Conservation (phyloP, 2,888 invertebrate genomes). For the Lomographa bimaculata region DNA sequence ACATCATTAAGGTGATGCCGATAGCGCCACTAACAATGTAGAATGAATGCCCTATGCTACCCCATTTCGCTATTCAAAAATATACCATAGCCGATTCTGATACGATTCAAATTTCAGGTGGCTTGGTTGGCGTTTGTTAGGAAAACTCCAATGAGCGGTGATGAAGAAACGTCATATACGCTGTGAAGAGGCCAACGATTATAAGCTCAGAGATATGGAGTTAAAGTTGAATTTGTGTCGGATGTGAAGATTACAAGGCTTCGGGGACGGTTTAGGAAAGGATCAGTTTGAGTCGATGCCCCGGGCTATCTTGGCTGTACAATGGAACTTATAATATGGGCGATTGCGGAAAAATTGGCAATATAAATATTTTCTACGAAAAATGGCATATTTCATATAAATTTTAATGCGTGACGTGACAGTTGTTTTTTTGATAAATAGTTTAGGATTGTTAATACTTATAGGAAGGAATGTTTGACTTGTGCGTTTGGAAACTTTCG, state of each 20-base stretch:
- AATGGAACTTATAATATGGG: slow-evolving; percentile 76
- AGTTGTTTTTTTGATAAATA: too few relatives aligned
- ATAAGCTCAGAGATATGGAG: slow-evolving; percentile 52
- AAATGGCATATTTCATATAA: slow-evolving; percentile 2
- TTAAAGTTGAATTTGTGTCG: slow-evolving; percentile 56
- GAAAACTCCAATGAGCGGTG: slow-evolving; percentile 38
- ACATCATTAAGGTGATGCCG: slow-evolving; percentile 84
- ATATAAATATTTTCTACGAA: slow-evolving; percentile 42
- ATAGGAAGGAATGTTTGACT: too few relatives aligned
- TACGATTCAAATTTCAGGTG: slow-evolving; percentile 39
- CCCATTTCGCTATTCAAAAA: slow-evolving; percentile 37
- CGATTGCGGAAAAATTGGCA: slow-evolving; percentile 71
- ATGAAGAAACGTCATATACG: slow-evolving; percentile 78
- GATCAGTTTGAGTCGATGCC: slow-evolving; percentile 71
- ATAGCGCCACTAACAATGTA: slow-evolving; percentile 72
- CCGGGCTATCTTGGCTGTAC: slow-evolving; percentile 70
- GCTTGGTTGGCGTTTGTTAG: slow-evolving; percentile 52
- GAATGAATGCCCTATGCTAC: slow-evolving; percentile 53
- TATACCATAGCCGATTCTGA: slow-evolving; percentile 32
- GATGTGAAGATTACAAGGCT: slow-evolving; percentile 43
- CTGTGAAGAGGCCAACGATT: slow-evolving; percentile 55
- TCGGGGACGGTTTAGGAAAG: slow-evolving; percentile 65
- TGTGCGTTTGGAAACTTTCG: too few relatives aligned
- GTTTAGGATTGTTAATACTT: too few relatives aligned
- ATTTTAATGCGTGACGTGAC: too few relatives aligned